Conservation (phyloP, 2,113 vertebrate genomes). For the Malurus alboscapulatus region DNA sequence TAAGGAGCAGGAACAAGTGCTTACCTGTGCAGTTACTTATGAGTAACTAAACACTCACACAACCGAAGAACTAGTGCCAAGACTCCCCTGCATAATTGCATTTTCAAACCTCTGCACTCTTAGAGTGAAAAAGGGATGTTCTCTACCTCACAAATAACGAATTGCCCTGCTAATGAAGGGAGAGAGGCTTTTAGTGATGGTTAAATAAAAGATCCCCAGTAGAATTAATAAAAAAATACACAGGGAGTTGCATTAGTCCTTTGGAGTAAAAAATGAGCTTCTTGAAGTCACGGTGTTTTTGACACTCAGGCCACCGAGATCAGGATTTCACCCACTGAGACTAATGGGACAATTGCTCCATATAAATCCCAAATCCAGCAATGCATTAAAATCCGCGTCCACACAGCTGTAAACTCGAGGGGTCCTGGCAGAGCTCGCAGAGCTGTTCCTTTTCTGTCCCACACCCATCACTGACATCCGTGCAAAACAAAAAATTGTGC, state of each 20-base stretch:
- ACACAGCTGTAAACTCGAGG: neutral
- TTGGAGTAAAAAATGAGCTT: neutral
- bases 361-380: neutral
- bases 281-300: neutral
- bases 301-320: neutral
- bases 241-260: neutral
- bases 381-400: neutral
- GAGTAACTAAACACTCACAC: neutral
- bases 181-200: conserved; percentile 20
- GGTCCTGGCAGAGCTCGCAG: neutral
- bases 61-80: neutral
- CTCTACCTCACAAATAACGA: neutral
- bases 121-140: neutral
- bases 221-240: neutral
- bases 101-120: neutral
- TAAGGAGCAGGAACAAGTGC: neutral
- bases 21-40: neutral
- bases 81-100: neutral
- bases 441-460: neutral
- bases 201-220: neutral
- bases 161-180: neutral
- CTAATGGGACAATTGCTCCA: neutral
- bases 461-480: rapidly evolving
- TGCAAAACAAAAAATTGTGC: neutral
- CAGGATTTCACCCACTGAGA: neutral